Evolutionary conservation across 2,888 invertebrate species (phyloP).

Genomic region (Dastarcus helophoroides): DNA sequence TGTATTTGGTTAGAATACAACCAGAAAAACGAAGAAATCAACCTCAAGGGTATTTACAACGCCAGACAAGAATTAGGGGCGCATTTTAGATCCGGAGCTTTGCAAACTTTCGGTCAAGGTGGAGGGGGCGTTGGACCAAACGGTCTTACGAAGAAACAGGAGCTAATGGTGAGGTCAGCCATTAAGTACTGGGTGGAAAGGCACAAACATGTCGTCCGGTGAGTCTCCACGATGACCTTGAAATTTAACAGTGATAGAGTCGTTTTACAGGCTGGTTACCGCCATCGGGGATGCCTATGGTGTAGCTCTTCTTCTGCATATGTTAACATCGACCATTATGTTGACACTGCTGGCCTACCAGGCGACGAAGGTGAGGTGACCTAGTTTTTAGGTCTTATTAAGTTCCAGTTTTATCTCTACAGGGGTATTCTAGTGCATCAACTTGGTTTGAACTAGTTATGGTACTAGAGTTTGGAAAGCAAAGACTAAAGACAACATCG

Average conservation of each 20-base stretch:
- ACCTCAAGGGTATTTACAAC: constrained; percentile 63
- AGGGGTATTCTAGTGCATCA: no score
- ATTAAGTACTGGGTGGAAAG: constrained; percentile 86
- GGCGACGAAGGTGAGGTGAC: constrained; percentile 59
- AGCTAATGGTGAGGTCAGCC: constrained; percentile 72
- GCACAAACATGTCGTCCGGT: constrained; percentile 82
- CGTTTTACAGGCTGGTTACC: constrained; percentile 55
- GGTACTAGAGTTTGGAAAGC: no score
- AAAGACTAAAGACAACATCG: no score
- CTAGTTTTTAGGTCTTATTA: not conserved
- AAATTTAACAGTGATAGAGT: not conserved
- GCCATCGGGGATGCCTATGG: constrained; percentile 77
- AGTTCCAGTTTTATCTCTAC: no score
- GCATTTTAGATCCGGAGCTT: constrained; percentile 54
- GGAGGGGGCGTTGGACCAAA: constrained; percentile 57
- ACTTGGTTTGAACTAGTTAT: no score
- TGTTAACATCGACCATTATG: constrained; percentile 75
- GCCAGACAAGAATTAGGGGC: constrained; percentile 70
- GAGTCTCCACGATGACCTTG: constrained; percentile 18
- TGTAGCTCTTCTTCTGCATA: constrained; percentile 69
- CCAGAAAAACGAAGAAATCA: constrained; percentile 42
- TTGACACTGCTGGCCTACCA: constrained; percentile 75
- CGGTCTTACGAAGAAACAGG: constrained; percentile 70
- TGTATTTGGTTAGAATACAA: constrained; percentile 30
- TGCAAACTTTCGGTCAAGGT: constrained; percentile 48